A percentile compares a stretch with the other conserved stretches of the same genome.
phyloP scores from a whole-genome alignment of 2,113 vertebrate species.

The Leptocoma aspasia region DNA sequence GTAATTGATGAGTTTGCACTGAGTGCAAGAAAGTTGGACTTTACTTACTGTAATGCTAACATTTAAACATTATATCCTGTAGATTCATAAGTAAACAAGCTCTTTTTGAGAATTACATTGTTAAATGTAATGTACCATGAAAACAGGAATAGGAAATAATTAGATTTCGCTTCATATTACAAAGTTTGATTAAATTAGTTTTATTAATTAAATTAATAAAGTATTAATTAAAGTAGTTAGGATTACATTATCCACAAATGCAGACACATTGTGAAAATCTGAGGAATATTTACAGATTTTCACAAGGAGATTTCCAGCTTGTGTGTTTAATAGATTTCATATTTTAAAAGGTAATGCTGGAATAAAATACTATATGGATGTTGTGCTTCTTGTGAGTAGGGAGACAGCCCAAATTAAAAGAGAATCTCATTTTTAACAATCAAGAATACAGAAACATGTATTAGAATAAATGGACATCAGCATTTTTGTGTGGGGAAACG shows the following conservation, averaged over 20 bases:
- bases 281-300: not conserved
- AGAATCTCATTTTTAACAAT: not conserved
- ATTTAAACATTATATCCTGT: not conserved
- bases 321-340: not conserved
- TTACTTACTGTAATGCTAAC: not conserved
- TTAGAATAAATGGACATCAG: not conserved
- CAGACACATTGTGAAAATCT: not conserved
- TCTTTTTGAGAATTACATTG: not conserved
- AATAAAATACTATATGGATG: not conserved
- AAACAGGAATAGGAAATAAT: not conserved
- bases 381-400: not conserved
- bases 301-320: not conserved
- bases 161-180: not conserved
- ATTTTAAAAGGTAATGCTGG: not conserved
- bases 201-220: too few relatives aligned
- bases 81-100: not conserved
- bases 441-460: not conserved
- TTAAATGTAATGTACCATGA: not conserved
- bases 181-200: too few relatives aligned
- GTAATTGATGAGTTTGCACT: not conserved
- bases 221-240: not conserved
- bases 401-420: not conserved
- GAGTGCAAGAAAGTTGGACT: not conserved
- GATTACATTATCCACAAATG: not conserved
- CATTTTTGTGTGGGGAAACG: not conserved